Base-by-base conservation (phyloP, 2,113 vertebrate genomes). In the Vimba vimba region DNA sequence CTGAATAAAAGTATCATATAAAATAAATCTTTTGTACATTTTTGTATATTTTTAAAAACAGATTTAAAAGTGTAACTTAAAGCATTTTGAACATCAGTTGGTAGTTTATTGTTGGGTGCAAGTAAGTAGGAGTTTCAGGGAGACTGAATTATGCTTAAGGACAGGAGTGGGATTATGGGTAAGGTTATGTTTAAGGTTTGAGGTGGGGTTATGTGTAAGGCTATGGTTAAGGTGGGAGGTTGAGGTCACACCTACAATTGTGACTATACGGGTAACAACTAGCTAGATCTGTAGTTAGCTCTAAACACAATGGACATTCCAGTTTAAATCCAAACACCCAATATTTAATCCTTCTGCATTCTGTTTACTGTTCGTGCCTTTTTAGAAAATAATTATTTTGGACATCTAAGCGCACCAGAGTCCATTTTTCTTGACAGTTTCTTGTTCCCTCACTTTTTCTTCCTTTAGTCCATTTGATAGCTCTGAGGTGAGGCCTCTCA, bases 381-480 rank as follows among this genome's bases (percentile, higher is more conserved):
- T 43, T 23, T 36, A 39, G 39, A 39, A 71, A 71, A 23, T 25
- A n/a, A 62, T 43, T 74, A n/a, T 47, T 45, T 47, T 25, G 71
- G 71, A n/a, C 8, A 43, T 73, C 2, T 21, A 69, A 39, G 30
- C 1, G 8, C 0, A 23, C 5, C 3, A 43, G 36, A 73, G 66
- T 25, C 39, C 0, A 13, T 75, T 75, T 50, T 27, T n/a, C 71
- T 47, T 74, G 39, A 27, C 71, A 45, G 23, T 25, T 17, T 75
- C 43, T 75, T 47, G 13, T 77, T 55, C n/a, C 15, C 12, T 76
- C 23, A 50, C n/a, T 88, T 47, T 85, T 21, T 87, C 87, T 85
- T 23, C 86, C 76, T 86, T 15, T 88, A 99, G 97, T 89, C 97
- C 98, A 0, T 97, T 99, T 60, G 96, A 98, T 84, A 93, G 94